phyloP scores from a whole-genome alignment of 2,113 vertebrate genomes.

The Anseranas semipalmata region DNA sequence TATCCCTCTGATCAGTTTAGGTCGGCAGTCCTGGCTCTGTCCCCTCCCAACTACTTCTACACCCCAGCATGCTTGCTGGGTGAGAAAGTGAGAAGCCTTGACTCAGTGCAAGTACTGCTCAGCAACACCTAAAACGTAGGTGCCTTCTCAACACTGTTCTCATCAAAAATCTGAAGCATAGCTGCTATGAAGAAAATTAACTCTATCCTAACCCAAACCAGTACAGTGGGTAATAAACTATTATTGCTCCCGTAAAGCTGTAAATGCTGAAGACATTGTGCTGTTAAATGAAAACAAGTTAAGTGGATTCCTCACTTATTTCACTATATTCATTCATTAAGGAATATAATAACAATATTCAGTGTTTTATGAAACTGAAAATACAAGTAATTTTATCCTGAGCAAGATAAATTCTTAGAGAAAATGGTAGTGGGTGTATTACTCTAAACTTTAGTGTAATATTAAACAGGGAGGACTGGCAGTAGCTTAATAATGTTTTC shows the following conservation, averaged over 20 bases:
- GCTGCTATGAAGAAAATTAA: rapidly evolving
- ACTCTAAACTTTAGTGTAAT: not conserved
- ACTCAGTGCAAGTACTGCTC: not conserved
- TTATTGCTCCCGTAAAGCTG: not conserved
- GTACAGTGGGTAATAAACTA: not conserved
- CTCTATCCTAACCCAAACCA: not conserved
- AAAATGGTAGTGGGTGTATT: not conserved
- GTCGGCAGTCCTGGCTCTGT: not conserved
- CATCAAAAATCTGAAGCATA: not conserved
- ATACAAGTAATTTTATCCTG: not conserved
- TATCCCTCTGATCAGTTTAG: not conserved
- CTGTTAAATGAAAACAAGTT: not conserved
- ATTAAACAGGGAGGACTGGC: not conserved
- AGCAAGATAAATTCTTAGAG: not conserved
- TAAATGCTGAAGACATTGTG: not conserved
- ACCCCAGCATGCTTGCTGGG: rapidly evolving
- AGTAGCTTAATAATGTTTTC: not conserved
- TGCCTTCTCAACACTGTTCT: not conserved
- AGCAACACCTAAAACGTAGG: not conserved
- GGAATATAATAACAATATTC: not conserved
- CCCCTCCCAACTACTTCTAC: not conserved
- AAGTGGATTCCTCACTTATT: not conserved
- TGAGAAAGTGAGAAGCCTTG: not conserved
- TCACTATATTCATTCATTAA: not conserved
- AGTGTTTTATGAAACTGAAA: not conserved